Evolutionary conservation across 2,797 vertebrate genomes (phyloP), one percentile per base, ranked within the genome.

Genomic region (Lycodopsis pacificus): DNA sequence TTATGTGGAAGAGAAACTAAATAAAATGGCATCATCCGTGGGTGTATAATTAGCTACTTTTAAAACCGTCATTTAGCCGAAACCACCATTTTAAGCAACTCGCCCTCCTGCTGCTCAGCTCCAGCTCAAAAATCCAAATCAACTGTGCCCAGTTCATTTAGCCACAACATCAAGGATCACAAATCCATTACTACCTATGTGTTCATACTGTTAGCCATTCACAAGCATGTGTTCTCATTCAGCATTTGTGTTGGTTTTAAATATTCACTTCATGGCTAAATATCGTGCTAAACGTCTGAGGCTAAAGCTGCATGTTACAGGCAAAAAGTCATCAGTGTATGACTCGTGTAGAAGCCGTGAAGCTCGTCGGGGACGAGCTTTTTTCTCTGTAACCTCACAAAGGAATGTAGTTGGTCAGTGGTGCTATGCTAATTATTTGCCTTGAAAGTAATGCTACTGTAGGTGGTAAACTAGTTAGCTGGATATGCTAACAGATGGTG

Each of bases 11-110:
- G 2, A 34, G 38, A 48, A 57, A 48, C 14, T 14, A 7, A 17
- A 44, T 15, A 14, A 65, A 44, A 44, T 20, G 4, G 40, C 53
- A 36, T 36, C 62, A 40, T 0, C 22, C 4, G 11, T 48, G 48
- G 49, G 48, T 34, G 48, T 40, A 22, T 54, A 25, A 76, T 51
- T 8, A 79, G 14, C 27, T 68, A 8, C 0, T 68, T 63, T 9
- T 32, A 36, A 70, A 77, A 74, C 61, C 10, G 13, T 71, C 1
- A 12, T 63, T 49, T 54, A 44, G 14, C 54, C 25, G 6, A 56
- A 56, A 53, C 22, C n/a, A 53, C 22, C 4, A 5, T 51, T n/a
- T 51, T 11, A 51, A 68, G 15, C 7, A 27, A 27, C 6, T 30
- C 2, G 5, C 40, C n/a, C 15, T 34, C 7, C 19, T 65, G 42